Evolutionary conservation across 2,797 vertebrate species (phyloP), one percentile per base, ranked within the genome.

Genomic region (Chelonia mydas): DNA sequence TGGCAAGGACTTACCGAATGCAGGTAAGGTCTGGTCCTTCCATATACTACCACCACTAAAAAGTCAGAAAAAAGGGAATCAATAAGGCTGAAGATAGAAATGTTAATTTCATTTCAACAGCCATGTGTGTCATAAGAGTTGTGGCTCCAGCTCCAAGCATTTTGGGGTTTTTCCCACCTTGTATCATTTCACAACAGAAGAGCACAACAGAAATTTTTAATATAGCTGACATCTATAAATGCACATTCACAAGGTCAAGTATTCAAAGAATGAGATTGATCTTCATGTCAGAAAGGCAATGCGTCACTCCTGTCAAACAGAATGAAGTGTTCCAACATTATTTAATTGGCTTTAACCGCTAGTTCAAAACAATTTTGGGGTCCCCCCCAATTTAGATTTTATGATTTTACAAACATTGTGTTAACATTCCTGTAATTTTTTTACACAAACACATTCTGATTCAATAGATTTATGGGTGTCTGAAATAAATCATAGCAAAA

Each of bases 391-490:
- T 79, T 85, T 27, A 72, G 31, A 74, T 82, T 57, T 82, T 21
- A 78, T 37, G 59, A 25, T 65, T 61, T 90, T 27, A 61, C 10
- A 19, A 79, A 16, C 78, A 57, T 59, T 33, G 11, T 53, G 25
- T 57, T 50, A 65, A 81, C 55, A 50, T 2, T 47, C 55, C 37
- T 89, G 27, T 55, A 84, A 90, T 57, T 49, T 68, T 92, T 92
- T 91, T 84, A 94, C 93, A 91, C 37, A 92, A 79, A 54, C 15
- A n/a, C 5, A 76, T 83, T 59, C 78, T 59, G 57, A 59, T 85
- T 84, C 77, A 49, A 95, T 59, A 83, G 79, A 61, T 83, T 93
- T 92, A 92, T 68, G 87, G 27, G 50, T 92, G 93, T 81, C 45
- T 45, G 47, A 91, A 88, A 77, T 72, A 95, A 92, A 91, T 87